phyloP scores from a whole-genome alignment of 2,113 vertebrate species.

The Amphilophus citrinellus region DNA sequence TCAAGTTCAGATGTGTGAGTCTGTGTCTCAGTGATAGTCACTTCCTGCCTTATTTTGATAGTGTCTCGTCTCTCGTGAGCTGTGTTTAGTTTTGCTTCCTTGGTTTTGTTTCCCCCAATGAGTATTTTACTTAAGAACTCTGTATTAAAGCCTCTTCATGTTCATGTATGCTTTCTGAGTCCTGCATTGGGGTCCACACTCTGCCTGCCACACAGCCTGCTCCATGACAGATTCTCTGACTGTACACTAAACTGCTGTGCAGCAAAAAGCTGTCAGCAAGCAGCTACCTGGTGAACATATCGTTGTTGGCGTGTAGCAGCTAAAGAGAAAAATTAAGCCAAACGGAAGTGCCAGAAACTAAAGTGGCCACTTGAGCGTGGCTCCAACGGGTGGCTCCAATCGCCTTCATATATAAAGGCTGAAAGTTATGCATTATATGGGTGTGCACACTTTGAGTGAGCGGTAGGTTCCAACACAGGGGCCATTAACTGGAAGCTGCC shows the following conservation, averaged over 20 bases:
- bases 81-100: too few species aligned
- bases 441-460: too few species aligned
- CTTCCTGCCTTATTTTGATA: too few species aligned
- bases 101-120: too few species aligned
- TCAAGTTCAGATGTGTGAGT: too few species aligned
- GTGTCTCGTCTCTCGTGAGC: too few species aligned
- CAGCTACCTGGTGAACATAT: neutral
- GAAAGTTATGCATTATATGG: neutral
- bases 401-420: neutral
- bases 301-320: neutral
- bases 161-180: too few species aligned
- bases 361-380: neutral
- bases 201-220: too few species aligned
- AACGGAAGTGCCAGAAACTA: neutral
- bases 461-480: neutral
- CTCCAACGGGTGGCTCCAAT: neutral
- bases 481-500: neutral
- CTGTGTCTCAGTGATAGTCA: too few species aligned
- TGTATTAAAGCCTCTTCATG: too few species aligned
- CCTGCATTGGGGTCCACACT: too few species aligned
- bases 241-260: neutral
- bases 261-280: neutral
- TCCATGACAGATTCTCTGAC: neutral
- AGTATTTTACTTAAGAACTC: too few species aligned
- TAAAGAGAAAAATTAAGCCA: neutral